phyloP scores from a whole-genome alignment of 2,113 vertebrate genomes.

The Zeus faber region DNA sequence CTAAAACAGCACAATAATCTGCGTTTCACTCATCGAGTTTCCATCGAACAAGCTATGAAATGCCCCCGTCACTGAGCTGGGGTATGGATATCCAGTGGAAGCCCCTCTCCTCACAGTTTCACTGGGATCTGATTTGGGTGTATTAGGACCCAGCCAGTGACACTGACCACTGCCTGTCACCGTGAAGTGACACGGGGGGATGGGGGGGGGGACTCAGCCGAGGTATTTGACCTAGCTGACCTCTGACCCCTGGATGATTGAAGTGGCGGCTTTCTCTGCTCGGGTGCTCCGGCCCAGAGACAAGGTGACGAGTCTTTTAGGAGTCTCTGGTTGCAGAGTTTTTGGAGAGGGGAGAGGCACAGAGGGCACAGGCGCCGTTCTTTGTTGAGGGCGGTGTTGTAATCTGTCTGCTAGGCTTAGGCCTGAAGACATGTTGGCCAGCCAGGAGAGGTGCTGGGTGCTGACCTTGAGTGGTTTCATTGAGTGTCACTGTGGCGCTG shows the following conservation, averaged over 20 bases:
- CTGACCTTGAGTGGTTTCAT: slow-evolving; percentile 63
- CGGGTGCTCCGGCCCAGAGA: slow-evolving; percentile 67
- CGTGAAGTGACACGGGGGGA: slow-evolving; percentile 63
- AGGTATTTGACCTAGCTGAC: slow-evolving; percentile 76
- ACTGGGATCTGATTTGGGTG: slow-evolving; percentile 35
- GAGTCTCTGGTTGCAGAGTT: slow-evolving; percentile 70
- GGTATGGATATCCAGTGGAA: slow-evolving; percentile 46
- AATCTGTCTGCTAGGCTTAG: slow-evolving; percentile 61
- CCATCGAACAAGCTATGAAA: slow-evolving; percentile 50
- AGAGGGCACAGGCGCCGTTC: slow-evolving; percentile 57
- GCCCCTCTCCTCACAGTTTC: slow-evolving; percentile 32
- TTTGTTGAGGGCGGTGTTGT: slow-evolving; percentile 64
- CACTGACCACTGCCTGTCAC: slow-evolving; percentile 74
- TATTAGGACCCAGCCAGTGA: slow-evolving; percentile 53
- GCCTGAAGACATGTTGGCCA: slow-evolving; percentile 60
- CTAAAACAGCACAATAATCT: slow-evolving; percentile 56
- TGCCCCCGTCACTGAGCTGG: slow-evolving; percentile 44
- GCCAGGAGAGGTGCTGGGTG: slow-evolving; percentile 51
- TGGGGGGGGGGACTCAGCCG: slow-evolving; percentile 32
- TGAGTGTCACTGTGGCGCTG: slow-evolving; percentile 38
- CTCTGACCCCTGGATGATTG: slow-evolving; percentile 72
- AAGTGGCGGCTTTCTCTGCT: slow-evolving; percentile 72
- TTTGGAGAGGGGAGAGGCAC: slow-evolving; percentile 49
- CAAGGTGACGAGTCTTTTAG: slow-evolving; percentile 75
- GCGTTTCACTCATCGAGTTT: slow-evolving; percentile 48